Conservation (phyloP, 1,140 invertebrate genomes). For the Cardiocondyla obscurior region DNA sequence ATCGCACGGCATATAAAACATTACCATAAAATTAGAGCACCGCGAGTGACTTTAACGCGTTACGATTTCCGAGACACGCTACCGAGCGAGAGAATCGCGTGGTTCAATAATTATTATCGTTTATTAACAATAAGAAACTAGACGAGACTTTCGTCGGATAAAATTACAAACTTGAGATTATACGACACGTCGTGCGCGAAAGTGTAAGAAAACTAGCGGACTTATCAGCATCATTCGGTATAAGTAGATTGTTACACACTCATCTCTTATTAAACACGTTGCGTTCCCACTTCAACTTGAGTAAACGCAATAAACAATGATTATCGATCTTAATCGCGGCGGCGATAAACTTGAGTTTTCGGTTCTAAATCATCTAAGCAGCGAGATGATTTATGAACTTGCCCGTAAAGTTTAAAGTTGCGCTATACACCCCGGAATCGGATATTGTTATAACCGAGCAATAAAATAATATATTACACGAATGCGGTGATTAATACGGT, state of each 20-base stretch:
- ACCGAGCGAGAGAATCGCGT: neutral
- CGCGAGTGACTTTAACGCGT: neutral
- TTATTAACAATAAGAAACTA: neutral
- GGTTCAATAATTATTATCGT: neutral
- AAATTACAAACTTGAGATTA: neutral
- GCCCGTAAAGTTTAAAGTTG: conserved; percentile 46
- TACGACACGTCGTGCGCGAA: neutral
- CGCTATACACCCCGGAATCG: conserved; percentile 54
- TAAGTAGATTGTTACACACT: conserved; percentile 17
- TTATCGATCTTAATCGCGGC: conserved; percentile 62
- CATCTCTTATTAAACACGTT: neutral
- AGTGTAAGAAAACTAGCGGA: neutral
- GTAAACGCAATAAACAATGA: conserved; percentile 63
- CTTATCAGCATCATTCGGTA: neutral
- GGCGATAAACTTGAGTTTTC: conserved; percentile 42
- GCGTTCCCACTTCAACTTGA: conserved; percentile 39
- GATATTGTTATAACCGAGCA: conserved; percentile 54
- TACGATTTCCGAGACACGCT: neutral
- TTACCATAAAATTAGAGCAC: neutral
- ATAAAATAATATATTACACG: conserved; percentile 56
- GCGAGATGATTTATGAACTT: conserved; percentile 64
- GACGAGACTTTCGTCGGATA: neutral
- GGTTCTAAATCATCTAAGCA: conserved; percentile 60
- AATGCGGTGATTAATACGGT: conserved; percentile 5
- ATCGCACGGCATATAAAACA: neutral